Evolutionary conservation across 2,113 vertebrate genomes (phyloP).

Genomic region (Poeciliopsis prolifica): DNA sequence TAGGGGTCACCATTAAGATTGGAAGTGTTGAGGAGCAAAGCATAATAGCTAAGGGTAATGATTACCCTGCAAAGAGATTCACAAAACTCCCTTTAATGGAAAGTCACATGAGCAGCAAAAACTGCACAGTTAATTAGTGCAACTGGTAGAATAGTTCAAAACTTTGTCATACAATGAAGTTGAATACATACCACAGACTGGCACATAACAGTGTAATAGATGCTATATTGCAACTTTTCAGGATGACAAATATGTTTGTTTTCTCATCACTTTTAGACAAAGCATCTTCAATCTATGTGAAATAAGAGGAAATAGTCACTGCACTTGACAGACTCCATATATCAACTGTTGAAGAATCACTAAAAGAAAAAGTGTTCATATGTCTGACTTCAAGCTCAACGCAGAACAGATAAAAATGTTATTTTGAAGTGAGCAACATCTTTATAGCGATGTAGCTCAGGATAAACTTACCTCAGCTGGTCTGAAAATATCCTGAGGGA

Average conservation of each 20-base stretch:
- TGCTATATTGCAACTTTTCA: slow-evolving; percentile 56
- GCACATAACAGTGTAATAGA: slow-evolving; percentile 53
- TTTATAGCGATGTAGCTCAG: not conserved
- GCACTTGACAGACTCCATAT: not conserved
- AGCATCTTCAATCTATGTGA: slow-evolving; percentile 48
- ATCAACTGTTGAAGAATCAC: not conserved
- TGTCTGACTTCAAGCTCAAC: not conserved
- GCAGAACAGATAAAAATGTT: not conserved
- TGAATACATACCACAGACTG: slow-evolving; percentile 59
- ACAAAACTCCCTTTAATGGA: not conserved
- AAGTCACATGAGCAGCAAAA: not conserved
- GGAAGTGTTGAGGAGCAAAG: slow-evolving; percentile 88
- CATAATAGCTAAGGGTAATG: slow-evolving; percentile 86
- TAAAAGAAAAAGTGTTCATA: not conserved
- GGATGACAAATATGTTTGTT: slow-evolving; percentile 43
- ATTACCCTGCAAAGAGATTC: slow-evolving; percentile 80
- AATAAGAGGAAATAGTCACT: not conserved
- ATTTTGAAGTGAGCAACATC: no score
- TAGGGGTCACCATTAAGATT: slow-evolving; percentile 87
- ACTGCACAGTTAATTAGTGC: not conserved
- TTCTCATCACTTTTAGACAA: slow-evolving; percentile 53
- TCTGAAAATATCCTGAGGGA: slow-evolving; percentile 83
- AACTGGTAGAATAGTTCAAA: not conserved
- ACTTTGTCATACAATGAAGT: not conserved
- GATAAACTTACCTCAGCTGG: slow-evolving; percentile 76